Evolutionary conservation across 2,797 vertebrate genomes (phyloP).

Genomic region (Ptychadena robeensis): DNA sequence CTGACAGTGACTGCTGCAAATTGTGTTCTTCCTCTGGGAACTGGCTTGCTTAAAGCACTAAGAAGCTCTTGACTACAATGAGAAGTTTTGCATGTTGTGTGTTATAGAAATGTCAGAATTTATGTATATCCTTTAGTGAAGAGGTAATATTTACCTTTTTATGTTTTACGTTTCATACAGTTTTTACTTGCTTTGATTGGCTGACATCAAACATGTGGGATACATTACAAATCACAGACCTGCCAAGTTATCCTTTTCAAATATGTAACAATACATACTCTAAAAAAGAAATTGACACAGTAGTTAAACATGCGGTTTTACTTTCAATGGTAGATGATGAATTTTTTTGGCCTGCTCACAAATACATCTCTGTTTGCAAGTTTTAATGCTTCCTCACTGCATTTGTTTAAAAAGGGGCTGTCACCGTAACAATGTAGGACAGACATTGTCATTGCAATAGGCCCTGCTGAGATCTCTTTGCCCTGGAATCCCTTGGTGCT

Average conservation of each 20-base stretch:
- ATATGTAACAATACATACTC: not conserved
- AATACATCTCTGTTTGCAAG: too few relatives aligned
- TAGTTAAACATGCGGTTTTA: too few relatives aligned
- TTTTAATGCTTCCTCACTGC: too few relatives aligned
- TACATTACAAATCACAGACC: not conserved
- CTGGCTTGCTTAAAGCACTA: constrained; percentile 60
- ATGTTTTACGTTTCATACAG: not conserved
- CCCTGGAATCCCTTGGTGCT: too few relatives aligned
- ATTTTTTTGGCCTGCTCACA: too few relatives aligned
- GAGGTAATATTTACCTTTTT: not conserved
- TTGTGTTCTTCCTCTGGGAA: constrained; percentile 51
- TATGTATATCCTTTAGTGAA: not conserved
- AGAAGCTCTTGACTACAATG: constrained; percentile 47
- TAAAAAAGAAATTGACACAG: too few relatives aligned
- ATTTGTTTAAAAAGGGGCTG: too few relatives aligned
- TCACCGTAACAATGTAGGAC: too few relatives aligned
- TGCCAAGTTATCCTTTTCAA: not conserved
- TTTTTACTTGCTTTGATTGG: not conserved
- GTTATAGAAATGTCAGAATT: not conserved
- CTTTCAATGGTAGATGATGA: too few relatives aligned
- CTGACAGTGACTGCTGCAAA: constrained; percentile 61
- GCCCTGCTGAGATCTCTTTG: too few relatives aligned
- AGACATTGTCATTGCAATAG: too few relatives aligned
- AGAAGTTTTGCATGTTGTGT: constrained; percentile 33
- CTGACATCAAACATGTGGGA: not conserved